Evolutionary conservation across 1,140 invertebrate genomes (phyloP).

Genomic region (Drosophila murphyi): DNA sequence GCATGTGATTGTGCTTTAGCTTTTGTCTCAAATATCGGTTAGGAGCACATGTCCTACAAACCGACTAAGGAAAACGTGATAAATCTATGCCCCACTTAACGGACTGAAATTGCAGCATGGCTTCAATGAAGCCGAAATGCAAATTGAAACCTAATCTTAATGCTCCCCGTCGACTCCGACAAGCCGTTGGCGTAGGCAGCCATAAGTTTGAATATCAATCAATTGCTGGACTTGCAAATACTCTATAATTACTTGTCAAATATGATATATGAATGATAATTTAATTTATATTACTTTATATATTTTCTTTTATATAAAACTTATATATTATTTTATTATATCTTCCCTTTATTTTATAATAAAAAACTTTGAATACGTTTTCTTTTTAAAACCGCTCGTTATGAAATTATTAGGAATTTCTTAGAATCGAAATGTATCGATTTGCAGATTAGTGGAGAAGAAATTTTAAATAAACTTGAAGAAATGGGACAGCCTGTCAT

Average conservation of each 20-base stretch:
- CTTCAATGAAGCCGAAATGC: conserved; percentile 80
- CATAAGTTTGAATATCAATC: conserved; percentile 2
- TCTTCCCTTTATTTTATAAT: too few relatives aligned
- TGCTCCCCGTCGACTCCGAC: conserved; percentile 39
- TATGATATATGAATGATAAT: not conserved
- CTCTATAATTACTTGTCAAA: conserved; percentile 7
- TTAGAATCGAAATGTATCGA: too few relatives aligned
- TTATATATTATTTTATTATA: too few relatives aligned
- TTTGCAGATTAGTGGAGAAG: too few relatives aligned
- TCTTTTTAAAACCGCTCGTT: too few relatives aligned
- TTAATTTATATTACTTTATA: not conserved
- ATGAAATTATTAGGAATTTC: too few relatives aligned
- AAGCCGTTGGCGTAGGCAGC: conserved; percentile 17
- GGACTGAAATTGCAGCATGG: conserved; percentile 68
- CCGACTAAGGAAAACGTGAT: conserved; percentile 77
- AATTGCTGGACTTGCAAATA: not conserved
- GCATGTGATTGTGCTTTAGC: conserved; percentile 24
- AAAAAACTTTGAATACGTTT: too few relatives aligned
- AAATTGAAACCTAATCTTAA: conserved; percentile 80
- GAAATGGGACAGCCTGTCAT: too few relatives aligned
- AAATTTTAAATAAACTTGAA: too few relatives aligned
- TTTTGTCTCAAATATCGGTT: conserved; percentile 67
- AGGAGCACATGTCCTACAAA: conserved; percentile 82
- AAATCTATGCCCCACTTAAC: conserved; percentile 73
- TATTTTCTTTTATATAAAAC: too few relatives aligned